Conservation (phyloP, 2,888 invertebrate species). For the Mythimna lalbum region DNA sequence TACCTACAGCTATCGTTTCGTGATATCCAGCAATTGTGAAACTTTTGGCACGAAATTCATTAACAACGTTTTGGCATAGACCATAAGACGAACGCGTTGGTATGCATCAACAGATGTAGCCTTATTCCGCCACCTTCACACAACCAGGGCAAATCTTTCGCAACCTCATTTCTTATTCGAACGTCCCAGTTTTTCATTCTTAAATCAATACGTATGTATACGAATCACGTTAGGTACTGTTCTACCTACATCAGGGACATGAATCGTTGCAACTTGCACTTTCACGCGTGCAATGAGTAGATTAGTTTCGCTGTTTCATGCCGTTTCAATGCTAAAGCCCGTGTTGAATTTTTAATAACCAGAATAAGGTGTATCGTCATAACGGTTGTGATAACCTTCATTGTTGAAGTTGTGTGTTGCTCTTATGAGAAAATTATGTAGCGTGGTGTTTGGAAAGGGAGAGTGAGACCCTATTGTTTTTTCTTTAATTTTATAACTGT, state of each 20-base stretch:
- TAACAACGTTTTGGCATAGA: conserved; percentile 41
- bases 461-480: conserved; percentile 53
- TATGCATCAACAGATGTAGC: conserved; percentile 27
- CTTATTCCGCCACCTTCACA: conserved; percentile 28
- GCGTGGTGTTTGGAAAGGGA: conserved; percentile 36
- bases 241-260: conserved; percentile 46
- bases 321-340: conserved; percentile 54
- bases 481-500: conserved; percentile 22
- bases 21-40: conserved; percentile 37
- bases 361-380: conserved; percentile 28
- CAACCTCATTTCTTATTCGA: conserved; percentile 50
- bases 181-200: conserved; percentile 44
- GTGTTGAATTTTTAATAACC: conserved; percentile 56
- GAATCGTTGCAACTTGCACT: conserved; percentile 63
- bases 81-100: conserved; percentile 20
- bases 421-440: conserved; percentile 38
- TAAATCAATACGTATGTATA: conserved; percentile 51
- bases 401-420: conserved; percentile 43
- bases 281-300: conserved; percentile 60
- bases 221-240: conserved; percentile 39
- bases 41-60: conserved; percentile 47
- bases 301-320: conserved; percentile 57
- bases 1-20: background rate
- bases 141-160: conserved; percentile 46
- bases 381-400: conserved; percentile 41